Conservation (phyloP, 2,888 invertebrate species). For the Phortica okadai region DNA sequence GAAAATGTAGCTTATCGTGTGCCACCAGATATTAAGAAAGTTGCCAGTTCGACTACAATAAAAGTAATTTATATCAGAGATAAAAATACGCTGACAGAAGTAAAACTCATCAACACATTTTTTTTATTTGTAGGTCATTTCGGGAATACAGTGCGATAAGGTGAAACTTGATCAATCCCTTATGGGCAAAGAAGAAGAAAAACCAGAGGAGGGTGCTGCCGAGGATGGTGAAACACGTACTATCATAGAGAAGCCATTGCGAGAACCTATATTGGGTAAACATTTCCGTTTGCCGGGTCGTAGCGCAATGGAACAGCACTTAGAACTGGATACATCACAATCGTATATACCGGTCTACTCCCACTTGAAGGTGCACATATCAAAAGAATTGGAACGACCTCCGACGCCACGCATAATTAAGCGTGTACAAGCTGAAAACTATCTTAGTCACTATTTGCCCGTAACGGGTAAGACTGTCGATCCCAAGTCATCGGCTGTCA, state of each 20-base stretch:
- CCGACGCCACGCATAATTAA: conserved; percentile 78
- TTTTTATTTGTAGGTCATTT: conserved; percentile 39
- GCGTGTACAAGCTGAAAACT: conserved; percentile 70
- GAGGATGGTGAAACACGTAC: conserved; percentile 38
- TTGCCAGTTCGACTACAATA: conserved; percentile 86
- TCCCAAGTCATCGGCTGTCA: conserved; percentile 46
- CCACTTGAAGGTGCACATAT: conserved; percentile 81
- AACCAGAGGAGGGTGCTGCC: conserved; percentile 40
- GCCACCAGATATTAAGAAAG: conserved; percentile 85
- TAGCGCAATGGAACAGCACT: conserved; percentile 73
- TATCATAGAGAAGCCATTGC: conserved; percentile 78
- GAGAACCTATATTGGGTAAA: conserved; percentile 80
- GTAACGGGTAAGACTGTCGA: conserved; percentile 47
- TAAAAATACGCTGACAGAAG: no score
- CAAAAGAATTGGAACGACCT: conserved; percentile 79
- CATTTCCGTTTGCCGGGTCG: conserved; percentile 79
- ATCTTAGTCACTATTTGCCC: conserved; percentile 64
- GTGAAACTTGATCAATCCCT: conserved; percentile 28
- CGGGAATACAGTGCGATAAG: conserved; percentile 47
- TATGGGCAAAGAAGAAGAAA: conserved; percentile 59
- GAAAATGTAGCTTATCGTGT: conserved; percentile 76
- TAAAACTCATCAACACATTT: conserved; percentile 3
- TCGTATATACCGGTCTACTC: conserved; percentile 83
- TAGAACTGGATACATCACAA: conserved; percentile 81
- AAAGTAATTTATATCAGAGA: conserved; percentile 78